Evolutionary conservation across 2,888 invertebrate species (phyloP).

Genomic region (Psococerastis gibbosa): DNA sequence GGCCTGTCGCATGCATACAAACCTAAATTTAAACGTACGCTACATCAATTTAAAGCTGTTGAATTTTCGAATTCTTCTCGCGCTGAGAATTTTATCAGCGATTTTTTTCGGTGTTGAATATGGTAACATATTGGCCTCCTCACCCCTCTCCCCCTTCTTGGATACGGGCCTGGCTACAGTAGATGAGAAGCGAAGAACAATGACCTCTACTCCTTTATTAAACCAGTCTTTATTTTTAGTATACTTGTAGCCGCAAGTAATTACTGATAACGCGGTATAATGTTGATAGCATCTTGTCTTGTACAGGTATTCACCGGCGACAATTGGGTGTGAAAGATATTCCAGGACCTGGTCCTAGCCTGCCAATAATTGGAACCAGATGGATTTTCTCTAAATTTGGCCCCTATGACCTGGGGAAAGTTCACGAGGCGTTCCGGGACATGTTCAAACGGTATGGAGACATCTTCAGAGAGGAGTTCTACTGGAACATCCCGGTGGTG

Average conservation of each 20-base stretch:
- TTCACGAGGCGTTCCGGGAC: slow-evolving; percentile 62
- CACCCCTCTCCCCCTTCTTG: too few species aligned
- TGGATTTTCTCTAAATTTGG: slow-evolving; percentile 53
- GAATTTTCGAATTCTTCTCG: too few species aligned
- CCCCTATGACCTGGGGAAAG: slow-evolving; percentile 47
- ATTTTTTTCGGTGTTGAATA: too few species aligned
- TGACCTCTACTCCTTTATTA: slow-evolving; percentile 6
- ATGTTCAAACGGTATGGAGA: slow-evolving; percentile 51
- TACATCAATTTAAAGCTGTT: too few species aligned
- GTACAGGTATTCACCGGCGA: slow-evolving; percentile 12
- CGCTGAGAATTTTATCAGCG: too few species aligned
- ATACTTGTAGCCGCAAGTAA: slow-evolving; percentile 10
- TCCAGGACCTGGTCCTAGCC: slow-evolving; percentile 46
- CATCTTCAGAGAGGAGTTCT: slow-evolving; percentile 56
- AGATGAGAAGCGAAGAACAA: too few species aligned
- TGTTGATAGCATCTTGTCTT: too few species aligned
- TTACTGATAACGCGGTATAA: too few species aligned
- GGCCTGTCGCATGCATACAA: too few species aligned
- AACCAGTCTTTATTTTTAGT: slow-evolving; percentile 8
- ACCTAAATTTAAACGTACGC: too few species aligned
- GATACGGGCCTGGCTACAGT: too few species aligned
- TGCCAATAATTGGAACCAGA: slow-evolving; percentile 59
- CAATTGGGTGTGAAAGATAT: slow-evolving; percentile 27
- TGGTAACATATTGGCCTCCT: too few species aligned
- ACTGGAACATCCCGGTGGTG: slow-evolving; percentile 51